Evolutionary conservation across 2,888 invertebrate genomes (phyloP), one percentile per base, ranked within the genome.

Genomic region (Drosophila pseudotalamancana): DNA sequence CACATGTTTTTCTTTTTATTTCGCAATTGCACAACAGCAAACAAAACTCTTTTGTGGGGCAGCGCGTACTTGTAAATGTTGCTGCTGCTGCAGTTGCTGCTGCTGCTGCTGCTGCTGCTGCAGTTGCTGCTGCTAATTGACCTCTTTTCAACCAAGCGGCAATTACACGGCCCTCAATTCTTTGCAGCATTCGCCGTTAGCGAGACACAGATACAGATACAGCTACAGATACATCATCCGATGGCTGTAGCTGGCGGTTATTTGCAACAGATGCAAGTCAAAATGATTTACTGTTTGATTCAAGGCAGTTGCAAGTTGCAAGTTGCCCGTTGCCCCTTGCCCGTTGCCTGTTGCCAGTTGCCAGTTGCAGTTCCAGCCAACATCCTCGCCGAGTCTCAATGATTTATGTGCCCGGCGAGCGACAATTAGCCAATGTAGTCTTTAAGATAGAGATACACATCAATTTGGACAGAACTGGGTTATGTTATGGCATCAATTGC

Each of bases 121-220:
- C 39, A 11, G 25, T n/a, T 71, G 75, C 62, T 63, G 53, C 77
- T 78, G 85, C 75, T 83, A 87, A 87, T 87, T 87, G 86, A 87
- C 86, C 86, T 79, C 87, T 87, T 86, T 86, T 70, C 86, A 85
- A 65, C 84, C 70, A 86, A 83, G 86, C 86, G 86, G 87, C 85
- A 83, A 83, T 84, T 83, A 82, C 69, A 74, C 61, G 84, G 82
- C 79, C 79, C 82, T 82, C 82, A 48, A 77, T 70, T 70, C 69
- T 72, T 74, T 65, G 68, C 55, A 48, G 66, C 32, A 65, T 60
- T 40, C 51, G 48, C 39, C 34, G 61, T 55, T 21, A 53, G 48
- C 42, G 42, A 67, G 62, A 27, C 61, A 59, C 46, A 70, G 50
- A 19, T 37, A 51, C 37, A 59, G 53, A 34, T 49, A 57, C 49